A percentile compares a stretch with the other conserved stretches of the same genome.
Evolutionary conservation across 1,140 invertebrate genomes (phyloP).

Genomic region (Caenorhabditis latens): DNA sequence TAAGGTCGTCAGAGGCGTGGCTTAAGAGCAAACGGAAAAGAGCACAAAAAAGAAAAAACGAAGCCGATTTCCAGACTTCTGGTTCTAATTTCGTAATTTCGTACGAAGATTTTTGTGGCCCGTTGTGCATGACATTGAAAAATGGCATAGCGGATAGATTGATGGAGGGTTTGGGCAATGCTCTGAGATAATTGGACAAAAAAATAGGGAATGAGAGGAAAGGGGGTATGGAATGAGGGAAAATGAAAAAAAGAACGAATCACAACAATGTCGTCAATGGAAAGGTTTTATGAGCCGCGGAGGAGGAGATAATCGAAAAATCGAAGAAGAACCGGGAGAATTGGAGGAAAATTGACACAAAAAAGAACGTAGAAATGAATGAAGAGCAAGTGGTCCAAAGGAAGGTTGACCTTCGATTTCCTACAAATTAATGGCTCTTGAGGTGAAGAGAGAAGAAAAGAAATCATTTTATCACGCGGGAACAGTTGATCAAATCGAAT

Average conservation of each 20-base stretch:
- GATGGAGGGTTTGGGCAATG: constrained; percentile 17
- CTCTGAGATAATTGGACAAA: constrained; percentile 16
- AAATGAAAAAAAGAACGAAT: constrained; percentile 26
- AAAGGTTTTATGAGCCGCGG: constrained; percentile 38
- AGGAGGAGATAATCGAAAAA: not conserved
- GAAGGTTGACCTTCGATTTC: not conserved
- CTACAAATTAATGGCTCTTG: constrained; percentile 28
- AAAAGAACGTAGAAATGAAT: not conserved
- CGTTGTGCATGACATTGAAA: constrained; percentile 38
- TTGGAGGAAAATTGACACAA: too few species aligned
- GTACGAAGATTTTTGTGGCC: not conserved
- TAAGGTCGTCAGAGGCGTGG: constrained; percentile 11
- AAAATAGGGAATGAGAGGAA: not conserved
- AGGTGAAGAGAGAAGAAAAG: not conserved
- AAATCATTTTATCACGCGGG: not conserved
- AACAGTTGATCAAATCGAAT: not conserved
- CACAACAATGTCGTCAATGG: constrained; percentile 49
- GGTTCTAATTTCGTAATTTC: constrained; percentile 13
- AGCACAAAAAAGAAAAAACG: not conserved
- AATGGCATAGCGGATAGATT: constrained; percentile 49
- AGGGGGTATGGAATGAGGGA: not conserved
- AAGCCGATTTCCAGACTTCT: not conserved
- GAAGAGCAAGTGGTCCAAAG: not conserved
- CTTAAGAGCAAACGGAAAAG: not conserved
- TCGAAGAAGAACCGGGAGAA: not conserved